Evolutionary conservation across 2,888 invertebrate genomes (phyloP), one percentile per base, ranked within the genome.

Genomic region (Chrysina gloriosa): DNA sequence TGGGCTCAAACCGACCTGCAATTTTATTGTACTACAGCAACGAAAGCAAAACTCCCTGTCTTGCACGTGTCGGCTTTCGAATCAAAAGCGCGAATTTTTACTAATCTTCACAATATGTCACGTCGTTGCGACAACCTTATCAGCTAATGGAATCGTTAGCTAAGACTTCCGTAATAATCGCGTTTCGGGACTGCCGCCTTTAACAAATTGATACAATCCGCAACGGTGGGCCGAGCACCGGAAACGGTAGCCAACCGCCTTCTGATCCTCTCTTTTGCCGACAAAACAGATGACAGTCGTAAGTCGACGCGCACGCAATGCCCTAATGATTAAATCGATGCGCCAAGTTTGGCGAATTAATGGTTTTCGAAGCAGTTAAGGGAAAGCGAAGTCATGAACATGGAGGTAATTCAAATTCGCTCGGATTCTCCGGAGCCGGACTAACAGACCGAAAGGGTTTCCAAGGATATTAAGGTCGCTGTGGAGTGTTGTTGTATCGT

Each of bases 181-280:
- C 58, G 29, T 50, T 39, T 42, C 58, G n/a, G 23, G 39, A 16
- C 25, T 39, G 23, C 58, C 25, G 14, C 42, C 39, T 58, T 25
- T 58, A 39, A 58, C 58, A 58, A 58, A 58, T 58, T 58, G 58
- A 58, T 58, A 58, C 58, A 58, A 58, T 58, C 42, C 58, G n/a
- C 39, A 39, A 11, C 39, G 23, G 39, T 39, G 25, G 58, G 19
- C 29, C 5, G 52, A 14, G 19, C 31, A 19, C 31, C 2, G 52
- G 2, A 19, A 31, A 5, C 25, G 7, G 3, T 9, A 6, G 45
- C 21, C 9, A 34, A 31, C 19, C 58, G 39, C 25, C 14, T 14
- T 21, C 6, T 21, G 11, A 14, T 39, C 34, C 11, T 25, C 42
- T 39, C 19, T 34, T 39, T 39, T 25, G 25, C 36, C 42, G 50